These are phyloP conservation scores for Caenorhabditis imperialis DNA, from an alignment of 2,888 invertebrate species.

Conservation along the genomic window DNA sequence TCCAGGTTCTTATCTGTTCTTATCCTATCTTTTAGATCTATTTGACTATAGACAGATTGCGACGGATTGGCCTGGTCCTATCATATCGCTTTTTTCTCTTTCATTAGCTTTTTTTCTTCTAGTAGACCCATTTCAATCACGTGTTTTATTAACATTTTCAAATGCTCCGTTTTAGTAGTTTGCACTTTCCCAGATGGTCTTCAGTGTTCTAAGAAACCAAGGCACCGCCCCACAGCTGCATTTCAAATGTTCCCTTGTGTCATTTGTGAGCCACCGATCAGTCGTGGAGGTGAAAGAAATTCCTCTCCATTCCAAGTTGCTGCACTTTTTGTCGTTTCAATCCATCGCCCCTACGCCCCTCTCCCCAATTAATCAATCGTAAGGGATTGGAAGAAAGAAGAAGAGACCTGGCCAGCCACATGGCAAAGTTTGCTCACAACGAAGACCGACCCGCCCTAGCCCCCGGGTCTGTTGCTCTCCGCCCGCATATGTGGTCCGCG, in stretches of 20 bases:
- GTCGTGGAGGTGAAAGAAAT: no score
- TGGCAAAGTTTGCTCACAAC: slow-evolving; percentile 55
- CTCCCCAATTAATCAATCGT: slow-evolving; percentile 44
- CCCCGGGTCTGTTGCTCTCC: slow-evolving; percentile 39
- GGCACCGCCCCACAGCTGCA: slow-evolving; percentile 12
- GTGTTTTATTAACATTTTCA: neutral
- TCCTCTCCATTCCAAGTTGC: neutral
- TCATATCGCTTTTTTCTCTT: neutral
- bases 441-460: slow-evolving; percentile 34
- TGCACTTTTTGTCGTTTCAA: slow-evolving; percentile 39
- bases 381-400: slow-evolving; percentile 25
- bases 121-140: neutral
- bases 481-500: slow-evolving; percentile 42
- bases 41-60: no score
- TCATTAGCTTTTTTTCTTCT: neutral
- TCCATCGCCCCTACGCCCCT: neutral
- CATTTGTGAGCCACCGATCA: no score
- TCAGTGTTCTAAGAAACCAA: no score
- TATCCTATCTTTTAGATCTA: slow-evolving; percentile 6
- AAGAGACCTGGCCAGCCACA: slow-evolving; percentile 32
- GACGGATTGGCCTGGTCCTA: slow-evolving; percentile 1
- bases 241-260: no score
- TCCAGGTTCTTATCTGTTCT: neutral
- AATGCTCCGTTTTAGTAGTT: no score
- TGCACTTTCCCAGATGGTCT: no score